A percentile compares a stretch with the other conserved stretches of the same genome.
phyloP scores from a whole-genome alignment of 1,140 invertebrate genomes.

The Drosophila willistoni region DNA sequence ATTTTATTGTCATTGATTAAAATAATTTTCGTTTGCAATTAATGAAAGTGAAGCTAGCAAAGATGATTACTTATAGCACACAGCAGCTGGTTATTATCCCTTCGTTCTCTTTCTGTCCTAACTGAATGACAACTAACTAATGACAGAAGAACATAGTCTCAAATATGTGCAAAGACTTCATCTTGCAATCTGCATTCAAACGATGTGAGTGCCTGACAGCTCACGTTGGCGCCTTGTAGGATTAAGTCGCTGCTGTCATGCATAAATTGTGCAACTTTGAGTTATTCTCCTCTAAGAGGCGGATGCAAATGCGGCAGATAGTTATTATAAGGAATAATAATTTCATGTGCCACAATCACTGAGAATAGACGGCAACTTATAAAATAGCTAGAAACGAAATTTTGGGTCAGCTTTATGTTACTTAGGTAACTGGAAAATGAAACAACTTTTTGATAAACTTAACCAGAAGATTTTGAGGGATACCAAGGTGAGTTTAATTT shows the following conservation, averaged over 20 bases:
- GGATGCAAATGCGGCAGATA: neutral
- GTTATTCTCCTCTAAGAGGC: neutral
- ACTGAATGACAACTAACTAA: neutral
- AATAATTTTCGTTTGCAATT: slow-evolving; percentile 25
- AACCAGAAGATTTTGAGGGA: no score
- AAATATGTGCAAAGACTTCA: slow-evolving; percentile 8
- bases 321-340: slow-evolving; percentile 5
- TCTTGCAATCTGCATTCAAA: slow-evolving; percentile 2
- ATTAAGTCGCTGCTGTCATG: slow-evolving; percentile 72
- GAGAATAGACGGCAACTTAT: neutral
- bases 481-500: no score
- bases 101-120: neutral
- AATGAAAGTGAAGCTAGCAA: slow-evolving; percentile 17
- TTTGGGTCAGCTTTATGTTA: neutral
- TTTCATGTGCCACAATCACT: slow-evolving; percentile 8
- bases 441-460: no score
- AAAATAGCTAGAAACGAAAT: neutral
- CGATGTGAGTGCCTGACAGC: slow-evolving; percentile 49
- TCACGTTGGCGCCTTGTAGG: slow-evolving; percentile 61
- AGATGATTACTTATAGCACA: neutral
- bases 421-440: neutral
- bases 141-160: neutral
- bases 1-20: slow-evolving; percentile 21
- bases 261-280: slow-evolving; percentile 71
- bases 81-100: neutral